Evolutionary conservation across 2,113 vertebrate genomes (phyloP).

Genomic region (human): GRCh38 chr3:170353001-170353500

Average conservation of each 20-base stretch:
- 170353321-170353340: neutral
- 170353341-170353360: neutral
- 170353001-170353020: neutral
- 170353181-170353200: neutral
- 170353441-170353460: slow-evolving; percentile 9
- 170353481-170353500: neutral
- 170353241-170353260: neutral
- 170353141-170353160: slow-evolving; percentile 27
- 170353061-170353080: neutral
- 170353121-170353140: slow-evolving; percentile 23
- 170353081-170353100: neutral
- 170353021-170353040: slow-evolving; percentile 24
- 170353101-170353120: neutral
- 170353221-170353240: neutral
- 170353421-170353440: neutral
- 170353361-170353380: slow-evolving; percentile 16
- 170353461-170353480: neutral
- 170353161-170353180: neutral
- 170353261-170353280: neutral
- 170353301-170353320: no score
- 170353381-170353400: neutral
- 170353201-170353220: neutral
- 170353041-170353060: neutral
- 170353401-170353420: neutral
- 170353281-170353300: neutral